A percentile compares a stretch with the other conserved stretches of the same genome.
These are phyloP conservation scores for Strigamia transsilvanica DNA, from an alignment of 2,888 invertebrate genomes.

Conservation along the genomic window DNA sequence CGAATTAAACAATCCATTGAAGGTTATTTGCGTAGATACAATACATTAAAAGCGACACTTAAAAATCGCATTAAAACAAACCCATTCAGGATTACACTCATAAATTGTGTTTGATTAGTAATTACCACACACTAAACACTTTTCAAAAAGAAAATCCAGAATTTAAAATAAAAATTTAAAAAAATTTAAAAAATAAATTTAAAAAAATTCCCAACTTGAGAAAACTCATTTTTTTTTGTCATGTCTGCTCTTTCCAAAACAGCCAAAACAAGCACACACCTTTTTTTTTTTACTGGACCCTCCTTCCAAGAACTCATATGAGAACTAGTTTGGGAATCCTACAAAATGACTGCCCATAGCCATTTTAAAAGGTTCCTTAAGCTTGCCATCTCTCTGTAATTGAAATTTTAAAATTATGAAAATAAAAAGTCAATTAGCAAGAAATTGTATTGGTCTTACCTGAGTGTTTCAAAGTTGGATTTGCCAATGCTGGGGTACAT, in stretches of 20 bases:
- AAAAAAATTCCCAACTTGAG: not conserved
- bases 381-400: not conserved
- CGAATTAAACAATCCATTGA: too few species aligned
- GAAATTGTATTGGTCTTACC: not conserved
- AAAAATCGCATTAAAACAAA: too few species aligned
- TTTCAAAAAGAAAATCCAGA: too few species aligned
- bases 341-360: not conserved
- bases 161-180: not conserved
- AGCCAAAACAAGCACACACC: conserved; percentile 2
- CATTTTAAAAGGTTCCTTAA: not conserved
- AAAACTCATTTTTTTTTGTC: not conserved
- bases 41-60: too few species aligned
- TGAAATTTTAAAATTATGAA: too few species aligned
- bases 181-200: not conserved
- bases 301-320: conserved; percentile 25
- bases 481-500: not conserved
- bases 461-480: not conserved
- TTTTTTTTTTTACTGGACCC: conserved; percentile 4
- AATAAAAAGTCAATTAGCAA: too few species aligned
- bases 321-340: conserved; percentile 21
- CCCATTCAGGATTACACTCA: too few species aligned
- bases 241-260: not conserved
- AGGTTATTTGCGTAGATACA: too few species aligned
- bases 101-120: too few species aligned
- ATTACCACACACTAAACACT: too few species aligned